These are phyloP conservation scores for Netelia melanura DNA, from an alignment of 2,888 invertebrate genomes.

Conservation along the genomic window DNA sequence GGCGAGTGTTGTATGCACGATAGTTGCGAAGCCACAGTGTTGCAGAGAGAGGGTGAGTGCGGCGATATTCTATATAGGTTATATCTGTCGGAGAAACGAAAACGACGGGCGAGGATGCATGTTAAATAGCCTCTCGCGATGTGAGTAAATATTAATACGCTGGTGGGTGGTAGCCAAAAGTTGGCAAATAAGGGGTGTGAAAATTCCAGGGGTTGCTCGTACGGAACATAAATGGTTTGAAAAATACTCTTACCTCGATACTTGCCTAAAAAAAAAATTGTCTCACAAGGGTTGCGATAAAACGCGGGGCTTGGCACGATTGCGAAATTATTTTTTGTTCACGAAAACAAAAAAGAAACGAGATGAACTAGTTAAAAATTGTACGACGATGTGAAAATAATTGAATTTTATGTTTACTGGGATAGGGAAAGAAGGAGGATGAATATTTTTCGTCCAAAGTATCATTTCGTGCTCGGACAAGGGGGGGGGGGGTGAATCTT, in stretches of 20 bases:
- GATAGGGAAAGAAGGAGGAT: background rate
- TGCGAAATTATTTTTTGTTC: too few species aligned
- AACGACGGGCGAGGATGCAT: constrained; percentile 37
- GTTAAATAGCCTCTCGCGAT: constrained; percentile 45
- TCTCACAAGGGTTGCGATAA: background rate
- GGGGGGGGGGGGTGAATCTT: constrained; percentile 5
- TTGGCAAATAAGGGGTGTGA: background rate
- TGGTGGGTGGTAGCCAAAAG: background rate
- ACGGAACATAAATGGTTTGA: background rate
- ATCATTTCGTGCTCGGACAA: background rate
- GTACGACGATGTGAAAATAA: background rate
- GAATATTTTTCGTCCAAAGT: background rate
- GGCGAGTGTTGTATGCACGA: constrained; percentile 52
- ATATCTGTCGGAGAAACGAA: constrained; percentile 52
- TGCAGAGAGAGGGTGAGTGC: constrained; percentile 7
- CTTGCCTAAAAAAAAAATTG: background rate
- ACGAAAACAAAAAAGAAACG: too few species aligned
- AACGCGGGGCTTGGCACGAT: background rate
- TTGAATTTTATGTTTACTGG: too few species aligned
- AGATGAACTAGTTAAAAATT: too few species aligned
- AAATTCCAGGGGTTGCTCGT: background rate
- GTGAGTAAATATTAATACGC: constrained; percentile 42
- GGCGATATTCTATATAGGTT: constrained; percentile 27
- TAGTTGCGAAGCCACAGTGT: constrained; percentile 57
- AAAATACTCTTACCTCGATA: background rate